Evolutionary conservation across 2,888 invertebrate genomes (phyloP).

Genomic region (Vandiemenella viatica): DNA sequence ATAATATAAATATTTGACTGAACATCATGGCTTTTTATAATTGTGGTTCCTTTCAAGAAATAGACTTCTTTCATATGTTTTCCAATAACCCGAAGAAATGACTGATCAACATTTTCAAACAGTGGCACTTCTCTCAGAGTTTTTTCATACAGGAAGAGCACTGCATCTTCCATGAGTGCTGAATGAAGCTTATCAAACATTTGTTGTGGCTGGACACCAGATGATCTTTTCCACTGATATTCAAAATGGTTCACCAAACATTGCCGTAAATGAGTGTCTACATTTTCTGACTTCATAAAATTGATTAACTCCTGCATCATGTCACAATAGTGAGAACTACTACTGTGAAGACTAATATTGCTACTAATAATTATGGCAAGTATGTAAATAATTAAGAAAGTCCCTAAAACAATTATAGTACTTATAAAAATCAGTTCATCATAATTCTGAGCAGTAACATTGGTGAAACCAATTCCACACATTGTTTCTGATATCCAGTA

Average conservation of each 20-base stretch:
- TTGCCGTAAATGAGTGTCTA: conserved; percentile 29
- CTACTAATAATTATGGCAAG: conserved; percentile 35
- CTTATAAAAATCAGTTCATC: conserved; percentile 31
- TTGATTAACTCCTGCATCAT: conserved; percentile 33
- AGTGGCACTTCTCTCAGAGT: conserved; percentile 37
- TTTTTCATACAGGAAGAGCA: conserved; percentile 36
- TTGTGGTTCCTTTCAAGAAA: conserved; percentile 34
- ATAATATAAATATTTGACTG: conserved; percentile 35
- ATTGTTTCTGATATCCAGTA: conserved; percentile 35
- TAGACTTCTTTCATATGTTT: conserved; percentile 37
- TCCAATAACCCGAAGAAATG: conserved; percentile 38
- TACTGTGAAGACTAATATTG: conserved; percentile 35
- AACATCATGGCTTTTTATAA: conserved; percentile 34
- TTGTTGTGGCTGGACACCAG: conserved; percentile 35
- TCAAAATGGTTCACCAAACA: conserved; percentile 33
- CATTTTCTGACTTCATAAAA: conserved; percentile 27
- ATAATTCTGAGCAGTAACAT: conserved; percentile 32
- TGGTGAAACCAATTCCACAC: conserved; percentile 29
- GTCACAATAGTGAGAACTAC: conserved; percentile 33
- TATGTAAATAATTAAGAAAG: conserved; percentile 36
- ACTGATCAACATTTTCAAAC: conserved; percentile 36
- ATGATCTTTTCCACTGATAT: conserved; percentile 37
- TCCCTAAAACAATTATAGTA: conserved; percentile 32
- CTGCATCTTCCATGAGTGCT: conserved; percentile 37
- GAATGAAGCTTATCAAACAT: conserved; percentile 33